These are phyloP conservation scores for Psilanteris sp. DNA, from an alignment of 1,140 invertebrate species.

Conservation along the genomic window DNA sequence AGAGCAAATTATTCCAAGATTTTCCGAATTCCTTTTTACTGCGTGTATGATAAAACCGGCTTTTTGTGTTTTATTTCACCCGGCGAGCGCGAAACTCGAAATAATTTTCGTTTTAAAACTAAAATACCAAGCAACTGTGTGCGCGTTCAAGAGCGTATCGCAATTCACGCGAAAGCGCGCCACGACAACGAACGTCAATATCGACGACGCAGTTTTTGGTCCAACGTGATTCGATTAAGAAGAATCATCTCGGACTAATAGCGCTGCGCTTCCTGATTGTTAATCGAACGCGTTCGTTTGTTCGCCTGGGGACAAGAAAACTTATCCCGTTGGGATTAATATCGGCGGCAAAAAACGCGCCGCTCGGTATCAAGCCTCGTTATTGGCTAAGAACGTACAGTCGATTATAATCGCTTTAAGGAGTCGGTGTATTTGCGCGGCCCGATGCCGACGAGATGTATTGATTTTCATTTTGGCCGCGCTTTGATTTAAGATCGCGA, in stretches of 20 bases:
- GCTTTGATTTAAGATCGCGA: conserved; percentile 41
- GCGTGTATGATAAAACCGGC: conserved; percentile 14
- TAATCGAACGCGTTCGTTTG: too few relatives aligned
- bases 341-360: too few relatives aligned
- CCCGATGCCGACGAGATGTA: conserved; percentile 9
- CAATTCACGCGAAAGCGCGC: background rate
- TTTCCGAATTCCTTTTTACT: conserved; percentile 4
- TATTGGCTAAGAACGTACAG: background rate
- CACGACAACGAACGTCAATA: conserved; percentile 3
- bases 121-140: conserved; percentile 10
- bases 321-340: too few relatives aligned
- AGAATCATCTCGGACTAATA: too few relatives aligned
- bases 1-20: conserved; percentile 31
- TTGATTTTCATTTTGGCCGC: conserved; percentile 38
- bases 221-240: too few relatives aligned
- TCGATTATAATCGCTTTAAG: conserved; percentile 13
- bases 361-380: too few relatives aligned
- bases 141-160: background rate
- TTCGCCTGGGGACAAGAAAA: too few relatives aligned
- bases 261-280: too few relatives aligned
- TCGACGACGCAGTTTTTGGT: too few relatives aligned
- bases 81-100: background rate
- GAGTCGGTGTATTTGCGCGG: background rate
- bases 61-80: conserved; percentile 7
- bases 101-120: conserved; percentile 21